Conservation (phyloP, 1,140 invertebrate species). For the Drosophila obscura region DNA sequence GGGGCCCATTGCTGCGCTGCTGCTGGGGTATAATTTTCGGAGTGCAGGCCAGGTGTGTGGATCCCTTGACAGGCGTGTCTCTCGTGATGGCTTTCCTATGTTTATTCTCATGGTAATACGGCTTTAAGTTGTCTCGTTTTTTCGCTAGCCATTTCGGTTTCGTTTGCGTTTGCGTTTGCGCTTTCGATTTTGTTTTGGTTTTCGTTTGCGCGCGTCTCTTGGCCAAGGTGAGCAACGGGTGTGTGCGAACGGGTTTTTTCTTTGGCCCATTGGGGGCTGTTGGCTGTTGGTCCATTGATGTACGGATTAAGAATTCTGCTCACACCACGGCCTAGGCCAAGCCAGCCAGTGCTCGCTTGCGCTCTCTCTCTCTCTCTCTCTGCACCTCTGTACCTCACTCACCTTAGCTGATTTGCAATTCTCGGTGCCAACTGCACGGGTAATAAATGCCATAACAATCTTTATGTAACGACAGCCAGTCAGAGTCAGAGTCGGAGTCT, state of each 20-base stretch:
- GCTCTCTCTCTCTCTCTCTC: background rate
- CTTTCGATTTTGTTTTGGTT: slow-evolving; percentile 46
- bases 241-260: slow-evolving; percentile 41
- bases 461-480: slow-evolving; percentile 28
- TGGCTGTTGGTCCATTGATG: slow-evolving; percentile 18
- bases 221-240: slow-evolving; percentile 57
- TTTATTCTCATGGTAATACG: slow-evolving; percentile 44
- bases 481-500: background rate
- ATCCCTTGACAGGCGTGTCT: background rate
- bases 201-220: slow-evolving; percentile 38
- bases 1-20: no score
- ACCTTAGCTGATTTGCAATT: slow-evolving; percentile 40
- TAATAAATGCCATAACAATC: slow-evolving; percentile 21
- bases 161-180: slow-evolving; percentile 3
- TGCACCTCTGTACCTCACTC: slow-evolving; percentile 7
- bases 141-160: slow-evolving; percentile 20
- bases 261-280: slow-evolving; percentile 15
- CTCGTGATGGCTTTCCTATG: slow-evolving; percentile 4
- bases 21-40: background rate
- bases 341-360: background rate
- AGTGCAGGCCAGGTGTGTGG: background rate
- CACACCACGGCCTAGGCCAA: slow-evolving; percentile 32
- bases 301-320: slow-evolving; percentile 53
- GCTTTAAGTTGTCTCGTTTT: slow-evolving; percentile 26
- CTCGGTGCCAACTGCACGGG: slow-evolving; percentile 18